Conservation (phyloP, 2,113 vertebrate species). For the Cettia cetti region DNA sequence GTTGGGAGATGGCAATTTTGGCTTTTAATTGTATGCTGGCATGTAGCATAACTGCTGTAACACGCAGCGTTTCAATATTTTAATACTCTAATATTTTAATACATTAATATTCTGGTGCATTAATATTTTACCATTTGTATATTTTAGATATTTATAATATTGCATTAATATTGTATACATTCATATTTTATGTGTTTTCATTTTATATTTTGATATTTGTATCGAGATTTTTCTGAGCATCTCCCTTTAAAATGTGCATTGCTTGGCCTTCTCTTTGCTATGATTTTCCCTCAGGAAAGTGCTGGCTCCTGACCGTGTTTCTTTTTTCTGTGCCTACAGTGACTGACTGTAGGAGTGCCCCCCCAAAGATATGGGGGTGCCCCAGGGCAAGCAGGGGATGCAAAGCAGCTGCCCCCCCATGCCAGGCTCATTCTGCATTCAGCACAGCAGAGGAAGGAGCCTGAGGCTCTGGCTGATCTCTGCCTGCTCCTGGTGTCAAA, state of each 20-base stretch:
- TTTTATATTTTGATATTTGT: neutral
- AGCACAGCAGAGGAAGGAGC: neutral
- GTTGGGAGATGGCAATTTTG: slow-evolving; percentile 43
- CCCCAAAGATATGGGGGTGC: neutral
- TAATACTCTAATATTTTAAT: neutral
- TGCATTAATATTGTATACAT: neutral
- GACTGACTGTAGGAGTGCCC: neutral
- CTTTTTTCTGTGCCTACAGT: neutral
- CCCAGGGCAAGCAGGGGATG: neutral
- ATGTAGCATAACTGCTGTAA: neutral
- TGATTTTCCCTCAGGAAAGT: slow-evolving; percentile 2
- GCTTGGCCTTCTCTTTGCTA: neutral
- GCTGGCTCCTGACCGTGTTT: neutral
- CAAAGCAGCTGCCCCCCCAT: neutral
- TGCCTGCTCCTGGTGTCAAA: neutral
- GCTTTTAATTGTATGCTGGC: slow-evolving; percentile 21
- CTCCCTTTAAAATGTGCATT: slow-evolving; percentile 39
- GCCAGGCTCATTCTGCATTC: neutral
- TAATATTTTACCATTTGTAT: neutral
- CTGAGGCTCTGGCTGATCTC: neutral
- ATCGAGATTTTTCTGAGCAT: neutral
- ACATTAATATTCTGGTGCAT: neutral
- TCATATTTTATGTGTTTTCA: neutral
- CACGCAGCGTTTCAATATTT: neutral
- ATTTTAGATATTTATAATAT: neutral